Conservation (phyloP, 1,140 invertebrate genomes). For the Platorchestia sp. region DNA sequence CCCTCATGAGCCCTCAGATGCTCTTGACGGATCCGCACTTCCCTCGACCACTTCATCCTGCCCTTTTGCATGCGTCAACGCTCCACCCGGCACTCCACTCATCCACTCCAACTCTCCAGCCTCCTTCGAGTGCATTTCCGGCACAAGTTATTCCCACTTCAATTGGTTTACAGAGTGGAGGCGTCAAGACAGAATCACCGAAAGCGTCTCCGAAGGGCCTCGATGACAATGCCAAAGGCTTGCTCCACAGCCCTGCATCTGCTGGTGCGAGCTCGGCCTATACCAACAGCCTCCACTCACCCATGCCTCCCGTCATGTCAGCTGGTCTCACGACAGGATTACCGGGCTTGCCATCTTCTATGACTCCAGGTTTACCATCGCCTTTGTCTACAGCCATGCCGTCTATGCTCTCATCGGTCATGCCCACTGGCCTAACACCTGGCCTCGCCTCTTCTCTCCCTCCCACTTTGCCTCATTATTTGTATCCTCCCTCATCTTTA, state of each 20-base stretch:
- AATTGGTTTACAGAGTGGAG: background rate
- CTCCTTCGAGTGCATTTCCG: background rate
- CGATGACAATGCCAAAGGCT: background rate
- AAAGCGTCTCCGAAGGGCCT: constrained; percentile 25
- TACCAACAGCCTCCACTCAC: background rate
- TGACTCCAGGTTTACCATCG: background rate
- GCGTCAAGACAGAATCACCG: constrained; percentile 11
- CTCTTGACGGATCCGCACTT: constrained; percentile 28
- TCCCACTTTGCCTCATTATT: background rate
- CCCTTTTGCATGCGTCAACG: background rate
- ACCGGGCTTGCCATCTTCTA: constrained; percentile 9
- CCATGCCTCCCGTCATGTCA: background rate
- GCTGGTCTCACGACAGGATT: background rate
- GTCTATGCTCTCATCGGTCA: background rate
- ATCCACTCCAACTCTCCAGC: background rate
- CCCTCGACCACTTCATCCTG: constrained; percentile 11
- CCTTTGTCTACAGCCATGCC: constrained; percentile 37
- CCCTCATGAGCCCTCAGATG: constrained; percentile 44
- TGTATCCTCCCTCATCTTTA: constrained; percentile 6
- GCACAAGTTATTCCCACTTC: background rate
- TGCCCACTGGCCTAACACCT: constrained; percentile 6
- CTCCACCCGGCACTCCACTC: constrained; percentile 25
- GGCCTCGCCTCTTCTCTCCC: background rate
- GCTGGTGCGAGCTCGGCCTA: background rate
- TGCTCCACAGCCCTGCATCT: background rate